Evolutionary conservation across 2,888 invertebrate genomes (phyloP), one percentile per base, ranked within the genome.

Genomic region (Hypomecis atomaria): DNA sequence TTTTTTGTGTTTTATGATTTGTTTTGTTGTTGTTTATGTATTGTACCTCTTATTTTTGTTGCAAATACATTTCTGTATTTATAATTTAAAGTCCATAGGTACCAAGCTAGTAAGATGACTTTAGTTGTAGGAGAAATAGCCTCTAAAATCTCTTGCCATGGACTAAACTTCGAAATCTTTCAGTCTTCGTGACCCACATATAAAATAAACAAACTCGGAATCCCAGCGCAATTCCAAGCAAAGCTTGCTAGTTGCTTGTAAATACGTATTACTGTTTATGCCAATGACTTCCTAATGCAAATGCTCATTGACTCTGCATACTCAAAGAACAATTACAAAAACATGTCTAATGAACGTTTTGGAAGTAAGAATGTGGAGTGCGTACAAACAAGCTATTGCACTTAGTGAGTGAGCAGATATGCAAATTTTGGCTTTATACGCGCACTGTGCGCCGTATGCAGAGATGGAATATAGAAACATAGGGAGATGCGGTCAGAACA

Each of bases 371-470:
- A 87, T 86, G 83, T 77, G 78, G 83, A 89, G 88, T 87, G 85
- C 82, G 87, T 85, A 84, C 81, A 84, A 89, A 92, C 92, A 92
- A 85, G 92, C 86, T 83, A 91, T 91, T 89, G 92, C 92, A 92
- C 92, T 92, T 91, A 92, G 90, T 80, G 81, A 85, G 83, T 79
- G 84, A 81, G 83, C 86, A 81, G 87, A 89, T 91, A 92, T 92
- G 92, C 90, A 89, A 90, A 92, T 91, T 88, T 87, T 85, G 86
- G 83, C 85, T 84, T 86, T 83, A 83, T 79, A 78, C 78, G 82
- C 75, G 78, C 83, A 83, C 88, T 87, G 85, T 87, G 88, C 83
- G 84, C 79, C 80, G 85, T 84, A 79, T 86, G 83, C 77, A 83
- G 83, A 79, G 78, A 67, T 67, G 63, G 79, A 47, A 78, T 69